Evolutionary conservation across 1,140 invertebrate species (phyloP), one percentile per base, ranked within the genome.

Genomic region (Lucilia cuprina): DNA sequence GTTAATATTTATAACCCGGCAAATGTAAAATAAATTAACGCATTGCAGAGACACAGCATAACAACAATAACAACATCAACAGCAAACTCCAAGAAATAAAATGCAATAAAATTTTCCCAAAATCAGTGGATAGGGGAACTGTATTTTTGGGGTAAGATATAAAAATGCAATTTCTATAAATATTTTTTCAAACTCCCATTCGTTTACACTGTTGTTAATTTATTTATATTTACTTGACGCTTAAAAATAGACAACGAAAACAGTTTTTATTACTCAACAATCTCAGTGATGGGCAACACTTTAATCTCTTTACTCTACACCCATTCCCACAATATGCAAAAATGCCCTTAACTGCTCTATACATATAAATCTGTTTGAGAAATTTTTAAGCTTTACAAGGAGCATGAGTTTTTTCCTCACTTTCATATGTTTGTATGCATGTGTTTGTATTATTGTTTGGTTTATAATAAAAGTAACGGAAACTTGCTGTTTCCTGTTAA

Each of bases 11-110:
- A 77, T 77, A 77, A 77, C 34, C 34, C 47, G 74, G 30, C 74
- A 77, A 77, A 77, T 77, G 34, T 77, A 77, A 77, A 77, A 77
- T 77, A 77, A 77, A 77, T 77, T 77, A 77, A 77, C 74, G 74
- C 74, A 55, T 55, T 55, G 50, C 50, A 55, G 50, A 55, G 5
- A 17, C 14, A 55, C 10, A 2, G 13, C 5, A 55, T 12, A 55
- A 55, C 10, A 13, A 55, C 14, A 55, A 41, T 8, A 41, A n/a
- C n/a, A n/a, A n/a, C n/a, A n/a, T n/a, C n/a, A 30, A 30, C 25
- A 30, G 3, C 25, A 30, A 30, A 30, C 25, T 30, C 25, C 25
- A 2, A 41, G 41, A 41, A 55, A 55, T 8, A 12, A 55, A 55
- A 55, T 55, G 50, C 50, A 55, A 55, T 55, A 55, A 8, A 55